A percentile compares a stretch with the other conserved stretches of the same genome.
phyloP scores from a whole-genome alignment of 2,888 invertebrate genomes.

The Darwinula stevensoni region DNA sequence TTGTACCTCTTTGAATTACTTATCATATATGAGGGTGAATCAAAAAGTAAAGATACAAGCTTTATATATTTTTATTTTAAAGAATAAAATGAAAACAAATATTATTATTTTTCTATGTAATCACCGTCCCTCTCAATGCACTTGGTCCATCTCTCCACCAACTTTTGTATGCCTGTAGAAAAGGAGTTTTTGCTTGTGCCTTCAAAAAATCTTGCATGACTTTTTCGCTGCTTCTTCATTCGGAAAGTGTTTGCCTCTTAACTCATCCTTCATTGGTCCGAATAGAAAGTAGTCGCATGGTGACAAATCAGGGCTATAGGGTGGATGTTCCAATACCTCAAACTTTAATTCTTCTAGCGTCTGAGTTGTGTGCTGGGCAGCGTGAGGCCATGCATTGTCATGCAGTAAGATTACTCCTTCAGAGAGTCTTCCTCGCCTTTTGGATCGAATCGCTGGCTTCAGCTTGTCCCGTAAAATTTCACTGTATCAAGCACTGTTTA shows the following conservation, averaged over 20 bases:
- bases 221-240: too few relatives aligned
- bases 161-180: not conserved
- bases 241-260: conserved; percentile 1
- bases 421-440: not conserved
- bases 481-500: not conserved
- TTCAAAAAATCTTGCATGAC: too few relatives aligned
- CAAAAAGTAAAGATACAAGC: too few relatives aligned
- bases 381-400: not conserved
- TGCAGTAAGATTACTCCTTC: not conserved
- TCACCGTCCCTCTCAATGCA: too few relatives aligned
- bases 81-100: not conserved
- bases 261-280: not conserved
- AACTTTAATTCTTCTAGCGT: not conserved
- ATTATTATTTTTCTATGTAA: too few relatives aligned
- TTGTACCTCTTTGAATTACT: too few relatives aligned
- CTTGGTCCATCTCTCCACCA: conserved; percentile 1
- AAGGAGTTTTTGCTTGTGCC: not conserved
- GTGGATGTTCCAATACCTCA: not conserved
- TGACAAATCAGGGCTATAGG: conserved; percentile 1
- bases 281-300: not conserved
- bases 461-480: not conserved
- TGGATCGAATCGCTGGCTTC: conserved; percentile 1
- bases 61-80: too few relatives aligned
- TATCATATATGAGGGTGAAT: too few relatives aligned
- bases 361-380: not conserved